Conservation (phyloP, 2,797 vertebrate genomes). For the Aythya fuligula region DNA sequence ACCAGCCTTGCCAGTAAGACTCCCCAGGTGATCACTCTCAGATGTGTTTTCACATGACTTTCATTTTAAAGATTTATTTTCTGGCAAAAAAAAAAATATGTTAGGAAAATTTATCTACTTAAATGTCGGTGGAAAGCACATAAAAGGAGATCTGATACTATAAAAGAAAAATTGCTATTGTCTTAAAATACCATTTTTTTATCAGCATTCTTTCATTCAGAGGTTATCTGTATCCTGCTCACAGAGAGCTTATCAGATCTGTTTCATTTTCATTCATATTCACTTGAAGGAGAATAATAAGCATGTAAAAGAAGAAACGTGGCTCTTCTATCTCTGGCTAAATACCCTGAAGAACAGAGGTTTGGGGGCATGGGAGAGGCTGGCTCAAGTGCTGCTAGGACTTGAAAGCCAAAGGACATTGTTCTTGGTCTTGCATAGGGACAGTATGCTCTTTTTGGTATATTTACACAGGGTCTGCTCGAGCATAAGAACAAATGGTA, state of each 20-base stretch:
- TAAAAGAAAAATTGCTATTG: background rate
- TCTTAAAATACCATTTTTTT: background rate
- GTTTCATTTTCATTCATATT: background rate
- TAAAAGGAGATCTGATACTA: constrained; percentile 3
- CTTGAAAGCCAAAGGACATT: background rate
- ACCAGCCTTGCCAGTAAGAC: background rate
- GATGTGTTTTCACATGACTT: constrained; percentile 27
- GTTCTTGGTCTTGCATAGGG: background rate
- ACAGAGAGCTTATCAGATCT: background rate
- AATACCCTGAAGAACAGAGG: background rate
- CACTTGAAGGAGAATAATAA: background rate
- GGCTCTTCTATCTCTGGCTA: background rate
- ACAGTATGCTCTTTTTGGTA: background rate
- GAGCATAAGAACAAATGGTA: background rate
- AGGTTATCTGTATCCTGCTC: background rate
- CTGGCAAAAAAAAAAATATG: background rate
- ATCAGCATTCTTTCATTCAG: background rate
- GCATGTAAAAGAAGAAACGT: background rate
- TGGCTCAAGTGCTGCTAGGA: background rate
- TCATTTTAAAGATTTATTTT: constrained; percentile 1
- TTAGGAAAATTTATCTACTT: background rate
- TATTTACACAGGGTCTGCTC: background rate
- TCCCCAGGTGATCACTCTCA: background rate
- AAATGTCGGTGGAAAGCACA: background rate
- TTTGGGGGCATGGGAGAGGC: background rate